Percentiles rank a stretch among this genome's conserved stretches.
phyloP scores from a whole-genome alignment of 2,113 vertebrate genomes.

The Acrocephalus arundinaceus region DNA sequence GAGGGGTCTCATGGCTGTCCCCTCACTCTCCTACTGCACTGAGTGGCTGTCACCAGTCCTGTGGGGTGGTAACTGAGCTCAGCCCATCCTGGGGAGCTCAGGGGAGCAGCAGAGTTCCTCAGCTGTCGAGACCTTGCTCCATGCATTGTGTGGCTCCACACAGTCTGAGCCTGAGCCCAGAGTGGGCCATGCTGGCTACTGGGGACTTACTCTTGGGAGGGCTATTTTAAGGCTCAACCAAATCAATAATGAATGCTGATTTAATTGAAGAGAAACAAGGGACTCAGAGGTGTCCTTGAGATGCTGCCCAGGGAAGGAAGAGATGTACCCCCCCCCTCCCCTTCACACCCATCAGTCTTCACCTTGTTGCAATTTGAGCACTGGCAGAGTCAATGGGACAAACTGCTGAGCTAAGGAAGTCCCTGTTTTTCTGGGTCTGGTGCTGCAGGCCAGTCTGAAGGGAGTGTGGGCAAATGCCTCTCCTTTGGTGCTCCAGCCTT shows the following conservation, averaged over 20 bases:
- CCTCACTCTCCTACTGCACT: background rate
- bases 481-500: background rate
- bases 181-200: background rate
- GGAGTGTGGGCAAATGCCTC: background rate
- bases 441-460: background rate
- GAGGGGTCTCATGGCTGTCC: background rate
- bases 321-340: background rate
- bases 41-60: background rate
- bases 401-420: background rate
- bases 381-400: background rate
- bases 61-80: fast-evolving
- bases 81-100: background rate
- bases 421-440: background rate
- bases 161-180: background rate
- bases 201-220: background rate
- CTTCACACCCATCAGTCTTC: background rate
- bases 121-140: background rate
- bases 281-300: constrained; percentile 43
- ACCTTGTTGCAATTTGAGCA: background rate
- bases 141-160: background rate
- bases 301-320: background rate
- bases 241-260: constrained; percentile 53
- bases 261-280: constrained; percentile 36
- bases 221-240: constrained; percentile 47
- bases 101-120: background rate